Base-by-base conservation (phyloP, 2,888 invertebrate species). In the Drosophila mimica region DNA sequence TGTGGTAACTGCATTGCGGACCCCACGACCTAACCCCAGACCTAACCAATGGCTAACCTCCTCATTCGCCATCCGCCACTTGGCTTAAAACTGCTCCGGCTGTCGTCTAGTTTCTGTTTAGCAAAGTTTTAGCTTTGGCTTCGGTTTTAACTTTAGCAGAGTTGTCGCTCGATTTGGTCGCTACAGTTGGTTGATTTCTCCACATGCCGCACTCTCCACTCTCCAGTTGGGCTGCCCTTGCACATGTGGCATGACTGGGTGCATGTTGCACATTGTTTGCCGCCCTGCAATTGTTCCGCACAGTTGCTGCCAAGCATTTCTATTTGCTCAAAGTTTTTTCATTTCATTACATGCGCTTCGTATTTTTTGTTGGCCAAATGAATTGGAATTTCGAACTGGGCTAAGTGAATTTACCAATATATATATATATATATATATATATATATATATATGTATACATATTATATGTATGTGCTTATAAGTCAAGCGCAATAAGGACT, bases 201-300 rank as follows among this genome's bases (percentile, higher is more conserved):
- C 61, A 36, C 34, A 30, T 31, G 8, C 38, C 28, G 6, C 9
- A 28, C 40, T 15, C 13, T 25, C 2, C n/a, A 34, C 33, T 34
- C 28, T 20, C 7, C 43, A 46, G 46, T 46, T 46, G 46, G 13
- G 61, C 56, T 57, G 67, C 56, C 56, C 52, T 40, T 43, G 9
- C 65, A 40, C 61, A 25, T 61, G 65, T 66, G 69, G 68, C 36
- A 17, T 11, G 28, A 49, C 28, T 49, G 36, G n/a, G 38, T 25
- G 13, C 62, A 70, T 76, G 81, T 77, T 87, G 80, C 84, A 87
- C 88, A 87, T 87, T 87, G 84, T 84, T 89, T 72, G 82, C 69
- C 57, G 79, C 79, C 76, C 74, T 77, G 82, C 89, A 88, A 88
- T 88, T 88, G 87, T 88, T 89, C 88, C 86, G 88, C 88, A 83